Base-by-base conservation (phyloP, 2,888 invertebrate species). In the Hololepta plana region DNA sequence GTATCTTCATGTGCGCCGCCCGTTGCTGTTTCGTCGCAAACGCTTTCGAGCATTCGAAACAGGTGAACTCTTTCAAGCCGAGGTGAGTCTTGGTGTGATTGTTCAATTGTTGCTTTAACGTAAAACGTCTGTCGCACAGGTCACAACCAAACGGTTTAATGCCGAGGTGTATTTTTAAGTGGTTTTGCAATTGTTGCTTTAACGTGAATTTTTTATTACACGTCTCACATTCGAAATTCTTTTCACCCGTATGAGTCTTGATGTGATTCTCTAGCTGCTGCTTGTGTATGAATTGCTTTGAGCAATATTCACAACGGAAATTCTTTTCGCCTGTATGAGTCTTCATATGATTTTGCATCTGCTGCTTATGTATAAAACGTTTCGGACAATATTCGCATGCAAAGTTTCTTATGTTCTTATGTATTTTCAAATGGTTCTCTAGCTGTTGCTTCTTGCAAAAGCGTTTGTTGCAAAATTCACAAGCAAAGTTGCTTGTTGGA, bases 251-350 rank as follows among this genome's bases (percentile, higher is more conserved):
- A 33, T 41, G 41, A 8, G 32, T 33, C 15, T 33, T 29, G 6
- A 16, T 13, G 25, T 41, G 41, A 27, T 37, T 36, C 21, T 38
- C 35, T 25, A 41, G 28, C 25, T 42, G 42, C 16, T 40, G 42
- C 24, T 42, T 42, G 15, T 42, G 35, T 17, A 37, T 40, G 30
- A 45, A 44, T 6, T 24, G 20, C 27, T 43, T 44, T 3, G 35
- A 27, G 29, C 45, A 45, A 10, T 26, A 17, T 1, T 32, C 31
- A 30, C 45, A 45, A 7, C 16, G 23, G 26, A 37, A 43, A 8
- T 38, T 37, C 21, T 34, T 36, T 5, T 28, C 14, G 22, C 37
- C 32, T 19, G 32, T 29, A 26, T 42, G 42, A 6, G 35, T 32
- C 31, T 34, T 33, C 12, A 21, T 23, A 30, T 43, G 43, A 19